Conservation (phyloP, 2,113 vertebrate genomes). For the Bujurquina vittata region DNA sequence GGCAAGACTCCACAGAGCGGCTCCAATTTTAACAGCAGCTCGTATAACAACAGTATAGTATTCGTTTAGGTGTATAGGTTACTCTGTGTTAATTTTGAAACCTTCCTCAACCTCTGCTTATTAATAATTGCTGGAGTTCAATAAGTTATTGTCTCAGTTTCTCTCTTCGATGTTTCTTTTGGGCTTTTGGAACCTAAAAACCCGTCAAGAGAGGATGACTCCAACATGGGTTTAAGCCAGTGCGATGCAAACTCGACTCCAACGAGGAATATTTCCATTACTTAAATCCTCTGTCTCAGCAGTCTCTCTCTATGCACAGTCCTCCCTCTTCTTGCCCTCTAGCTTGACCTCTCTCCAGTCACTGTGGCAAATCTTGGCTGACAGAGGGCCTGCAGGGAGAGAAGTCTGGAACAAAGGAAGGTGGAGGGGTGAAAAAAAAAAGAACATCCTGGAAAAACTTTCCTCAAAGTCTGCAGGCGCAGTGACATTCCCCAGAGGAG, state of each 20-base stretch:
- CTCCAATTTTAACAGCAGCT: constrained; percentile 40
- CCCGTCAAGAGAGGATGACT: constrained; percentile 11
- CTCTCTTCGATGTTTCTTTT: constrained; percentile 9
- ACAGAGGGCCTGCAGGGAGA: constrained; percentile 57
- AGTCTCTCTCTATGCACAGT: constrained; percentile 10
- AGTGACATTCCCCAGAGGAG: constrained; percentile 39
- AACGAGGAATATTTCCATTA: constrained; percentile 43
- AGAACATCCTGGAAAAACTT: constrained; percentile 47
- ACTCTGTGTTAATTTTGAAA: constrained; percentile 28
- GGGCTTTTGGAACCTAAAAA: constrained; percentile 28
- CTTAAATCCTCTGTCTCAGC: constrained; percentile 42
- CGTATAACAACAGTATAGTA: constrained; percentile 31
- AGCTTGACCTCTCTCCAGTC: constrained; percentile 59
- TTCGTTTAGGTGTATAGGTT: constrained; percentile 20
- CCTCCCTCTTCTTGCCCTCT: constrained; percentile 41
- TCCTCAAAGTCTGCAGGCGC: constrained; percentile 44
- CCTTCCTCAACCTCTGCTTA: constrained; percentile 23
- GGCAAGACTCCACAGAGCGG: constrained; percentile 28
- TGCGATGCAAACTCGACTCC: constrained; percentile 47
- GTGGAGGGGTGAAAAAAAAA: not conserved
- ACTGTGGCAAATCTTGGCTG: constrained; percentile 63
- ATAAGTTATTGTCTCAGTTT: constrained; percentile 20
- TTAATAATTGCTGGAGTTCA: constrained; percentile 4
- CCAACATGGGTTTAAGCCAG: constrained; percentile 19
- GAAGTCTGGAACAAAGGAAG: constrained; percentile 31